Percentiles rank a stretch among this genome's conserved stretches.
Conservation (phyloP, 2,888 invertebrate species). For the Deroplatys truncata region DNA sequence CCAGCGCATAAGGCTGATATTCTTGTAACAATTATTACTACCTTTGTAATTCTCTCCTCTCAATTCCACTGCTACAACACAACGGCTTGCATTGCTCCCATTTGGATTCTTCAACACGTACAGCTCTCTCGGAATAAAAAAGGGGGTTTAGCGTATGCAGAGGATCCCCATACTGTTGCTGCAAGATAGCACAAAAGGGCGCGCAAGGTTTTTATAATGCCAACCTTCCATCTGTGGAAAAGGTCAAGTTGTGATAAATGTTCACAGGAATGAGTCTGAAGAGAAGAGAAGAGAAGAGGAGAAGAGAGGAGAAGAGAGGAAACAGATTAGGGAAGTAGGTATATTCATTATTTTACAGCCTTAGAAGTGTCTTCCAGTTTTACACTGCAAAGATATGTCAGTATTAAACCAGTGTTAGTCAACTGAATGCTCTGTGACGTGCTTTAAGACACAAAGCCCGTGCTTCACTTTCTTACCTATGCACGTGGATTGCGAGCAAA, state of each 20-base stretch:
- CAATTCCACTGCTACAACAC: not conserved
- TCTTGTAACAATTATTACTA: not conserved
- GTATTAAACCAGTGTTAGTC: no score
- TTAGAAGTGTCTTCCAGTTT: no score
- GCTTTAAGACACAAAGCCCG: no score
- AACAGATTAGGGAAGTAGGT: no score
- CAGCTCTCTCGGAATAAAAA: not conserved
- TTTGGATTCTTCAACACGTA: not conserved
- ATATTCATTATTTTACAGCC: no score
- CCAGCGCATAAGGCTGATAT: not conserved
- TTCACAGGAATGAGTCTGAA: no score
- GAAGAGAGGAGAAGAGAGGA: no score
- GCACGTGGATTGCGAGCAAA: no score
- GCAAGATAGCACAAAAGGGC: not conserved
- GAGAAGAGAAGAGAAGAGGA: no score
- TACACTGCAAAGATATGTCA: no score
- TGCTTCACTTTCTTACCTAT: no score
- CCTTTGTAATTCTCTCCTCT: not conserved
- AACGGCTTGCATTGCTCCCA: not conserved
- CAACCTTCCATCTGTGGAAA: not conserved
- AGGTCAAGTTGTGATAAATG: not conserved
- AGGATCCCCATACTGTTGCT: not conserved
- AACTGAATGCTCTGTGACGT: no score
- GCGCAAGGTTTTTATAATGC: not conserved
- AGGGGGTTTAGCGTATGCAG: not conserved